Base-by-base conservation (phyloP, 2,113 vertebrate species). In the Dendrocopos noguchii region DNA sequence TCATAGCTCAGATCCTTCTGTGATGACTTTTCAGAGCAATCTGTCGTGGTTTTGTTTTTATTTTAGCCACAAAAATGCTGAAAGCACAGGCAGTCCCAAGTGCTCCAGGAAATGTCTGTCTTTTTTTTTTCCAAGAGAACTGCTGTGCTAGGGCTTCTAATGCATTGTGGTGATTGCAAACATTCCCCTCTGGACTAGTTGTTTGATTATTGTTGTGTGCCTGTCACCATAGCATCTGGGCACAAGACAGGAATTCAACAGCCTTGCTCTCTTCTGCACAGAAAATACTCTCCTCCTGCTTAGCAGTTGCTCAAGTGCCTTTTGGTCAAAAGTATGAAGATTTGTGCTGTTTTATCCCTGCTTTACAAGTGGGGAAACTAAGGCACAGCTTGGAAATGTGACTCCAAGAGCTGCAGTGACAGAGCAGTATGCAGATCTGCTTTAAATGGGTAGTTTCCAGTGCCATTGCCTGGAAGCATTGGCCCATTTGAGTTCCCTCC, bases 181-280 rank as follows among this genome's bases (percentile, higher is more conserved):
- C 90, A 88, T 73, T 84, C 90, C 86, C 80, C 77, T 92, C 68
- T 81, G 77, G 80, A 72, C 80, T 44, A 12, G 61, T 80, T 4
- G 1, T 15, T 57, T 70, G 91, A 50, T 95, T 94, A 66, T 93
- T 90, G 95, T 94, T 94, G 11, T 59, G 77, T 86, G 92, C 88
- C 88, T 94, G 86, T 93, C 96, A 93, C 94, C 83, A 79, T 81
- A 91, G 96, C 83, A 81, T 96, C 88, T 87, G 93, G 95, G 80
- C 95, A 86, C 74, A 65, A 84, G 92, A 86, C 90, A 57, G 34
- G 68, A 63, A 60, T 91, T 94, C 79, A 68, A 60, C 90, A 94
- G 72, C 82, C 77, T 46, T 7, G 12, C 71, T 77, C 72, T 80
- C 50, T 78, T 70, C 61, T 10, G n/a, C 18, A 50, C 47, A 78